Evolutionary conservation across 2,113 vertebrate species (phyloP).

Genomic region (Entelurus aequoreus): DNA sequence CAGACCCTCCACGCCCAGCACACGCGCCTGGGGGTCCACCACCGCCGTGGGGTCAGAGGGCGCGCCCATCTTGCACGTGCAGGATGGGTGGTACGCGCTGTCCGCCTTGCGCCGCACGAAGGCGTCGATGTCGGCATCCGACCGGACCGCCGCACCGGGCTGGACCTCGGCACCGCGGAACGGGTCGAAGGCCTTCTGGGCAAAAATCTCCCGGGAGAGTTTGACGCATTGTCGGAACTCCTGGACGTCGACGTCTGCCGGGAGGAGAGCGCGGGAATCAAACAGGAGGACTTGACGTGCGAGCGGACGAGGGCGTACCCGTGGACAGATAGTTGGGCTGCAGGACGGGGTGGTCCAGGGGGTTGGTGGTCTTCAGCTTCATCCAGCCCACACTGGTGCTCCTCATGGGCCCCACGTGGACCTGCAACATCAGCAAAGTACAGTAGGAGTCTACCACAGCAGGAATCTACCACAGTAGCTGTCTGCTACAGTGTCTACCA

Average conservation of each 20-base stretch:
- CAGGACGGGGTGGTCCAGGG: conserved; percentile 82
- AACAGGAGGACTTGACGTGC: not conserved
- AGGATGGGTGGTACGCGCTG: conserved; percentile 93
- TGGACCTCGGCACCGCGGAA: conserved; percentile 84
- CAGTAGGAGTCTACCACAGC: not conserved
- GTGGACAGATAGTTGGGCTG: conserved; percentile 93
- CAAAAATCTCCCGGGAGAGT: conserved; percentile 87
- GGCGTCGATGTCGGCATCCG: conserved; percentile 85
- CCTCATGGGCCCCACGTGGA: conserved; percentile 91
- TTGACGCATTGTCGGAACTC: conserved; percentile 87
- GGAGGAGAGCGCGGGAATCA: not conserved
- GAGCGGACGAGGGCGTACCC: conserved; percentile 65
- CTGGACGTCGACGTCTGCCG: conserved; percentile 79
- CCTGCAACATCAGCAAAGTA: conserved; percentile 64
- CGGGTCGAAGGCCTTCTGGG: conserved; percentile 84
- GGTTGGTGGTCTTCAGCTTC: conserved; percentile 83
- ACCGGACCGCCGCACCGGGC: conserved; percentile 78
- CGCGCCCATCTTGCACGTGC: conserved; percentile 93
- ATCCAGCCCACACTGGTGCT: conserved; percentile 86
- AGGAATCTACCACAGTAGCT: no score
- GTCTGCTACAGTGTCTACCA: not conserved
- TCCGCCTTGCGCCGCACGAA: conserved; percentile 87
- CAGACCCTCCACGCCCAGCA: conserved; percentile 83
- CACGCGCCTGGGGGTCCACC: conserved; percentile 80
- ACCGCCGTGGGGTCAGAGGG: conserved; percentile 78